A percentile compares a stretch with the other conserved stretches of the same genome.
These are phyloP conservation scores for Bufotes viridis DNA, from an alignment of 2,797 vertebrate species.

Conservation along the genomic window DNA sequence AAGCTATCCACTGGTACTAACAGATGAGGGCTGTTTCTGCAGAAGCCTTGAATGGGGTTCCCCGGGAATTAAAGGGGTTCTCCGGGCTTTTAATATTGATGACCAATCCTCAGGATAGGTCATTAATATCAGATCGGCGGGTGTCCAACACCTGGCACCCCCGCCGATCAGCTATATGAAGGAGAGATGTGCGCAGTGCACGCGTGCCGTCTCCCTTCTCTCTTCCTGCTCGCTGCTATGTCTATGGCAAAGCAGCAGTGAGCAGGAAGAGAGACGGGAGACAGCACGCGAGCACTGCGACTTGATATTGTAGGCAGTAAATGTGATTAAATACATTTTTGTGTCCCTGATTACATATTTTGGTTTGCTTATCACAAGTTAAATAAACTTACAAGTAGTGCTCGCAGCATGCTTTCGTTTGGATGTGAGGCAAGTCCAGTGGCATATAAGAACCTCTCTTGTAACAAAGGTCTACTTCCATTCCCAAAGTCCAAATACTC, in stretches of 20 bases:
- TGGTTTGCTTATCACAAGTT: background rate
- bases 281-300: background rate
- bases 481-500: conserved; percentile 94
- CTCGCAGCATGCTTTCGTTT: conserved; percentile 83
- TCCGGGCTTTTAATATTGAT: no score
- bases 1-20: background rate
- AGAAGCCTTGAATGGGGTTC: background rate
- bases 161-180: no score
- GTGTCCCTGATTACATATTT: background rate
- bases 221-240: no score
- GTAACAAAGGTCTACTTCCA: conserved; percentile 78
- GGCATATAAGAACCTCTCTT: conserved; percentile 95
- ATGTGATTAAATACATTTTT: background rate
- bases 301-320: background rate
- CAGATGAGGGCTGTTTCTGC: background rate
- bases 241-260: no score
- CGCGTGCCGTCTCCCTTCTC: no score
- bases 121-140: no score
- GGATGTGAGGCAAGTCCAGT: conserved; percentile 95
- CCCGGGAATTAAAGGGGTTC: no score
- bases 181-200: no score
- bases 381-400: conserved; percentile 83
- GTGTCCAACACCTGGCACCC: no score
- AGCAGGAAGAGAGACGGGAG: no score
- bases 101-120: no score